Conservation (phyloP, 1,140 invertebrate species). For the Camponotus floridanus region DNA sequence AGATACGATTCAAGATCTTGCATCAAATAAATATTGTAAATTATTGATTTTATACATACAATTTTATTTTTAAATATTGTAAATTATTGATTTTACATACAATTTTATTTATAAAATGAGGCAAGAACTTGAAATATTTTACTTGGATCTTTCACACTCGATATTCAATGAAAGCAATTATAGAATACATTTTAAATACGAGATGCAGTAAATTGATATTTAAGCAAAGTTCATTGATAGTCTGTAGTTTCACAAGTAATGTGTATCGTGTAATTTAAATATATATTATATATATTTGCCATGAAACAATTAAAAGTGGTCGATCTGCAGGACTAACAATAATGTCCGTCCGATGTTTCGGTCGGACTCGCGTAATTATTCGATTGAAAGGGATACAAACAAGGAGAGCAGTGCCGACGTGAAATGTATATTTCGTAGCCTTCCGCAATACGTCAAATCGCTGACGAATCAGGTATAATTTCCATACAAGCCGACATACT, state of each 20-base stretch:
- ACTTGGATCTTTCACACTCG: no score
- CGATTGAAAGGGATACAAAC: slow-evolving; percentile 40
- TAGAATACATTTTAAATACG: background rate
- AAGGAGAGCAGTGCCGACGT: slow-evolving; percentile 38
- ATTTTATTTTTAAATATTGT: no score
- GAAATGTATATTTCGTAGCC: slow-evolving; percentile 42
- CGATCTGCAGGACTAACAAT: slow-evolving; percentile 7
- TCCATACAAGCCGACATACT: slow-evolving; percentile 67
- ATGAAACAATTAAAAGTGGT: background rate
- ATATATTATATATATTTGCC: background rate
- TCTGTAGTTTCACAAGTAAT: background rate
- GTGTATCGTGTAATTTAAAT: background rate
- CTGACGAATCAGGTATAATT: slow-evolving; percentile 70
- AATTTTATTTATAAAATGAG: background rate
- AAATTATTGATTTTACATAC: no score
- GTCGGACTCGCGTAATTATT: slow-evolving; percentile 18
- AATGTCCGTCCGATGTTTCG: slow-evolving; percentile 26
- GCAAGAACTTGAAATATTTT: background rate
- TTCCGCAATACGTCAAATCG: slow-evolving; percentile 64
- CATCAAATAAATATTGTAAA: background rate
- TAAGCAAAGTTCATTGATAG: background rate
- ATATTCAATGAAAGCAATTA: background rate
- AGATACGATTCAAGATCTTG: no score
- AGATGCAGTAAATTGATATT: background rate
- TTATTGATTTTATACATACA: no score